Evolutionary conservation across 2,888 invertebrate genomes (phyloP).

Genomic region (Penaeus monodon): DNA sequence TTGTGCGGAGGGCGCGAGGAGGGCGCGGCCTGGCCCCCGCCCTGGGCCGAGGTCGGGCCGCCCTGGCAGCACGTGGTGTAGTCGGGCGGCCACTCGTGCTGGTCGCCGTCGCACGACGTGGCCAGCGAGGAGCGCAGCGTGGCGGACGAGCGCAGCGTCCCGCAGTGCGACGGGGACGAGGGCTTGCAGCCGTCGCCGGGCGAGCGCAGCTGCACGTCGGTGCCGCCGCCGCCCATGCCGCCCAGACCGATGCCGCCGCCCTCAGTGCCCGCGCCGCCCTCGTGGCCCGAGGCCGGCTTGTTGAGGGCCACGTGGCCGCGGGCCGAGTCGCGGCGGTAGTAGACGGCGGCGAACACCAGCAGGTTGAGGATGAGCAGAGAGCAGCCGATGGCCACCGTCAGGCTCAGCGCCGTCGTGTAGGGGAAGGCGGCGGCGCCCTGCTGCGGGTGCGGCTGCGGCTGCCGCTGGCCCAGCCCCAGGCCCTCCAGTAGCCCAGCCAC

Average conservation of each 20-base stretch:
- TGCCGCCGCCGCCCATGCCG: constrained; percentile 24
- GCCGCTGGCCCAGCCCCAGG: background rate
- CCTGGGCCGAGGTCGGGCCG: background rate
- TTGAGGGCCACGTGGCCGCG: constrained; percentile 10
- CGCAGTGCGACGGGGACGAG: constrained; percentile 62
- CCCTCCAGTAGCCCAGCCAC: constrained; percentile 29
- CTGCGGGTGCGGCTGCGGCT: constrained; percentile 38
- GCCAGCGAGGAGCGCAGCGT: constrained; percentile 58
- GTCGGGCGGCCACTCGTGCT: constrained; percentile 65
- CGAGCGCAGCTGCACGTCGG: constrained; percentile 38
- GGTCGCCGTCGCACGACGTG: constrained; percentile 57
- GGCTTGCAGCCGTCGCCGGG: constrained; percentile 41
- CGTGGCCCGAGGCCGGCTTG: constrained; percentile 3
- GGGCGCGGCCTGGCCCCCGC: background rate
- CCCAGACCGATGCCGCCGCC: background rate
- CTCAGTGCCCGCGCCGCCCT: background rate
- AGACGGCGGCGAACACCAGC: constrained; percentile 92
- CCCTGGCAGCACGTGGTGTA: constrained; percentile 58
- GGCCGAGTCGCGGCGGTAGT: constrained; percentile 69
- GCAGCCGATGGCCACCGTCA: constrained; percentile 96
- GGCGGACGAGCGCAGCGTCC: constrained; percentile 61
- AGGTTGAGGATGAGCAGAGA: constrained; percentile 91
- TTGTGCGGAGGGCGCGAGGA: constrained; percentile 40
- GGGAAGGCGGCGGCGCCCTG: constrained; percentile 38
- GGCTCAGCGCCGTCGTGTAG: constrained; percentile 91